These are phyloP conservation scores for Amazona guildingii DNA, from an alignment of 2,113 vertebrate species.

Conservation along the genomic window DNA sequence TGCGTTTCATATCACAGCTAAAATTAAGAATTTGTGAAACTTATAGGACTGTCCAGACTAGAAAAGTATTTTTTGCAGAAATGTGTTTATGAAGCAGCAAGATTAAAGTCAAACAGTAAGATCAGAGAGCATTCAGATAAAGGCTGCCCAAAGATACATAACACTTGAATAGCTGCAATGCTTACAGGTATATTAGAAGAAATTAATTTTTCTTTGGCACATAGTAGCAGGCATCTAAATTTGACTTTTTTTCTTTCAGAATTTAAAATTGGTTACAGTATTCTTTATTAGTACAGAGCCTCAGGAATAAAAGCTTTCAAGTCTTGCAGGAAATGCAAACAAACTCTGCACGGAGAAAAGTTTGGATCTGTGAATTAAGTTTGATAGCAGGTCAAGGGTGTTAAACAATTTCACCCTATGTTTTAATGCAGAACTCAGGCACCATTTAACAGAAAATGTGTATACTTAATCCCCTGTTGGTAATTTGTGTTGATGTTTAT, in stretches of 20 bases:
- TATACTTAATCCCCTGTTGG: not conserved
- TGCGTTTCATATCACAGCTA: not conserved
- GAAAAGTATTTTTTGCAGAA: not conserved
- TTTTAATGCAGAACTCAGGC: not conserved
- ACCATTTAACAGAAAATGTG: not conserved
- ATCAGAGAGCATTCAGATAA: not conserved
- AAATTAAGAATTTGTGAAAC: not conserved
- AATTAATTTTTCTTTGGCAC: not conserved
- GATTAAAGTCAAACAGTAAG: not conserved
- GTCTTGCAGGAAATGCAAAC: not conserved
- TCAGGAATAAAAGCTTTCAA: not conserved
- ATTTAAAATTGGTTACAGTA: not conserved
- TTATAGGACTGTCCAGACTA: not conserved
- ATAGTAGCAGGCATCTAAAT: not conserved
- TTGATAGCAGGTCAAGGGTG: not conserved
- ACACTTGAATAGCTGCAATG: not conserved
- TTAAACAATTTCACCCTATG: not conserved
- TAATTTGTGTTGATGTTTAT: not conserved
- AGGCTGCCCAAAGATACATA: not conserved
- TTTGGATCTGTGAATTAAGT: not conserved
- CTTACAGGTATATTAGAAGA: not conserved
- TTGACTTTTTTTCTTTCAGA: not conserved
- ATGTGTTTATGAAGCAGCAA: not conserved
- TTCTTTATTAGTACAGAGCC: not conserved
- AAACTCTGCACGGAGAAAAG: not conserved